Conservation (phyloP, 2,888 invertebrate species). For the Brachyptera putata region DNA sequence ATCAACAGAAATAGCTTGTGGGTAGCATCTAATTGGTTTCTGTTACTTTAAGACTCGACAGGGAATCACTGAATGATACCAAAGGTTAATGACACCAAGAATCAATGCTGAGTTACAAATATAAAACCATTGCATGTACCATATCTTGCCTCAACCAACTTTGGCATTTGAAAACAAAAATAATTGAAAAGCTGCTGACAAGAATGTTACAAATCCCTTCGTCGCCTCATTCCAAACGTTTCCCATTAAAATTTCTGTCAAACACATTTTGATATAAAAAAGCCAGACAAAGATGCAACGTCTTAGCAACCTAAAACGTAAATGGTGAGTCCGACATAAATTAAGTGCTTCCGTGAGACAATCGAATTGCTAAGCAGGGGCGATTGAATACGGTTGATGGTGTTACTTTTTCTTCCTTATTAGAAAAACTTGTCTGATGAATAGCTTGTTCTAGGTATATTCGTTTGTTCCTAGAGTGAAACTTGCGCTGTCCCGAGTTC, state of each 20-base stretch:
- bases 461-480: background rate
- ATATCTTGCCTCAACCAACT: slow-evolving; percentile 19
- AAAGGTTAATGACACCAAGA: background rate
- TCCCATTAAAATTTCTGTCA: background rate
- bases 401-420: slow-evolving; percentile 27
- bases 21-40: background rate
- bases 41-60: background rate
- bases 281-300: slow-evolving; percentile 11
- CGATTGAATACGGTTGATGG: slow-evolving; percentile 22
- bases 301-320: slow-evolving; percentile 14
- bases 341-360: slow-evolving; percentile 7
- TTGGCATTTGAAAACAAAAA: slow-evolving; percentile 5
- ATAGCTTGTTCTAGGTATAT: slow-evolving; percentile 8
- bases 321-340: slow-evolving; percentile 7
- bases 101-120: background rate
- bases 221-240: background rate
- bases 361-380: slow-evolving; percentile 15
- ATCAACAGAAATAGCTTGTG: background rate
- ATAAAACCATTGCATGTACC: slow-evolving; percentile 2
- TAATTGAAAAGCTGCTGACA: slow-evolving; percentile 25
- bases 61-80: background rate
- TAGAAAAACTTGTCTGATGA: slow-evolving; percentile 4
- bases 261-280: slow-evolving; percentile 17
- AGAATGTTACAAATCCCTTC: slow-evolving; percentile 17
- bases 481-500: background rate